Conservation (phyloP, 2,888 invertebrate species). For the Eupithecia tripunctaria region DNA sequence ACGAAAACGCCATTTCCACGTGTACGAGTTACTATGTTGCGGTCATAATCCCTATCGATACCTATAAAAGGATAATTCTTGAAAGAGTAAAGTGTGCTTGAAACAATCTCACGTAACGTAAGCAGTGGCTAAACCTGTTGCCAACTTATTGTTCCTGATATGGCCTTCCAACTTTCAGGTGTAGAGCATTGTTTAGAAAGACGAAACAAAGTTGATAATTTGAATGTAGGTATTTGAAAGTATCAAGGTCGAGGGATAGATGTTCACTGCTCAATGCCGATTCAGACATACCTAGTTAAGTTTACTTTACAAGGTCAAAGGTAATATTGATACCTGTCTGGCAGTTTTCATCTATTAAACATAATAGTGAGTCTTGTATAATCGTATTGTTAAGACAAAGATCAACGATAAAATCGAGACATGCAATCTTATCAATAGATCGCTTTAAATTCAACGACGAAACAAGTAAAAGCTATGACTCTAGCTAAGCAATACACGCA, state of each 20-base stretch:
- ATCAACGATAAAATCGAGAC: not conserved
- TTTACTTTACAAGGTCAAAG: conserved; percentile 1
- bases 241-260: conserved; percentile 3
- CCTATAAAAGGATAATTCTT: not conserved
- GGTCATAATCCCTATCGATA: not conserved
- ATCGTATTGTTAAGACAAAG: conserved; percentile 1
- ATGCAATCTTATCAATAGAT: not conserved
- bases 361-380: not conserved
- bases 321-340: not conserved
- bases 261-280: not conserved
- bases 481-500: not conserved
- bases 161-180: not conserved
- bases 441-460: not conserved
- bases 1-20: no score
- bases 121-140: not conserved
- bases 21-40: not conserved
- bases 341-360: not conserved
- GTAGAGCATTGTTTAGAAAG: not conserved
- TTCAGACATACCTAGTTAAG: not conserved
- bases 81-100: not conserved
- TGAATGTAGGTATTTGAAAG: not conserved
- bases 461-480: not conserved
- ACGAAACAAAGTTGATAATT: not conserved
- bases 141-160: not conserved
- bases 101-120: not conserved